These are phyloP conservation scores for Neotragus moschatus DNA, from an alignment of 2,113 vertebrate species.

Conservation along the genomic window DNA sequence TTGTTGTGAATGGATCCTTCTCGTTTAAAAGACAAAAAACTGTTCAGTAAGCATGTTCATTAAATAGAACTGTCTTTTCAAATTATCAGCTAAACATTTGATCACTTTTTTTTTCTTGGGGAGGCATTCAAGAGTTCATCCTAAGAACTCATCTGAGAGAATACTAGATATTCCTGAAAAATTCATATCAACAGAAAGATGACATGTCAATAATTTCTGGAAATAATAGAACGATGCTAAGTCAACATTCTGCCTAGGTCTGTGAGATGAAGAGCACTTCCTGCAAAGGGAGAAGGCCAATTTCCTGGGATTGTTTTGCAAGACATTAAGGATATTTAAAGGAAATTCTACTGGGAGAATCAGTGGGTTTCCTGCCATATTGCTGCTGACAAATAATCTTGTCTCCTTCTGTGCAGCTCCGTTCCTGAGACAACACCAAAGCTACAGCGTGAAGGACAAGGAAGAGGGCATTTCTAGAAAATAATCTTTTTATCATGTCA, in stretches of 20 bases:
- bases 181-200: neutral
- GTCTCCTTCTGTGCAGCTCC: neutral
- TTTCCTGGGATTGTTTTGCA: neutral
- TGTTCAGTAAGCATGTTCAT: neutral
- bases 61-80: neutral
- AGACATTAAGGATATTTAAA: neutral
- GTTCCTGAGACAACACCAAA: constrained; percentile 8
- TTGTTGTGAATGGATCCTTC: neutral
- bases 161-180: constrained; percentile 16
- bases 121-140: neutral
- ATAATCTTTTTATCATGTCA: constrained; percentile 25
- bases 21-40: neutral
- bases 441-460: neutral
- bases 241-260: neutral
- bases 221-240: neutral
- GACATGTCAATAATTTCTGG: neutral
- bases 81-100: neutral
- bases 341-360: neutral
- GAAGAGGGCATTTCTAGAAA: neutral
- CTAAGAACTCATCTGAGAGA: neutral
- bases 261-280: neutral
- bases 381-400: neutral
- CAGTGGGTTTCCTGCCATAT: neutral
- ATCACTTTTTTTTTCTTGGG: neutral
- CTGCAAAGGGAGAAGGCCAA: neutral